Conservation (phyloP, 92 coral and sea anemone species). For the Blastomussa wellsi region DNA sequence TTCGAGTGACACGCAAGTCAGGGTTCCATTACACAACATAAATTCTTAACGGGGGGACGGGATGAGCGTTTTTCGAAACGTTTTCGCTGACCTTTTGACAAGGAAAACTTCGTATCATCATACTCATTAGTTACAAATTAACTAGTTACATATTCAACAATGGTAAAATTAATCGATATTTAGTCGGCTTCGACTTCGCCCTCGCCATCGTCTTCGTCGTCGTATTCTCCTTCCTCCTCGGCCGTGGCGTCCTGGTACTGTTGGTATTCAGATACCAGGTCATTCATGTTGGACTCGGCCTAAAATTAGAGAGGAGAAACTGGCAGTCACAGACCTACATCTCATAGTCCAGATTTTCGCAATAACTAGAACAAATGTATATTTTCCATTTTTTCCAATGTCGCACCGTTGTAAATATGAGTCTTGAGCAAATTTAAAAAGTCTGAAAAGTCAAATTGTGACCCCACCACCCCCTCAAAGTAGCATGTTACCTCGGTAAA, state of each 20-base stretch:
- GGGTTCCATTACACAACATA: too few relatives aligned
- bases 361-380: too few relatives aligned
- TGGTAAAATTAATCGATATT: slow-evolving; percentile 5
- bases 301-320: slow-evolving; percentile 6
- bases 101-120: not conserved
- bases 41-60: too few relatives aligned
- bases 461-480: not conserved
- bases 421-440: too few relatives aligned
- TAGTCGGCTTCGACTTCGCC: slow-evolving; percentile 46
- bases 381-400: too few relatives aligned
- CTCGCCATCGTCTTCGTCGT: slow-evolving; percentile 86
- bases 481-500: slow-evolving; percentile 79
- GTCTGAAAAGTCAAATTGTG: too few relatives aligned
- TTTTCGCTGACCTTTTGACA: not conserved
- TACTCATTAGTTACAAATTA: not conserved
- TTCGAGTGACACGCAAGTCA: not conserved
- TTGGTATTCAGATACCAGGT: slow-evolving; percentile 91
- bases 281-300: slow-evolving; percentile 96
- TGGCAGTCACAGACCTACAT: not conserved
- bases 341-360: too few relatives aligned
- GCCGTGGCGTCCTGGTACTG: slow-evolving; percentile 97
- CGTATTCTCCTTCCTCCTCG: slow-evolving; percentile 72
- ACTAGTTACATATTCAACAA: not conserved
- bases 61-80: too few relatives aligned
- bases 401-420: too few relatives aligned